phyloP scores from a whole-genome alignment of 2,888 invertebrate species.

The Caenorhabditis sinica region DNA sequence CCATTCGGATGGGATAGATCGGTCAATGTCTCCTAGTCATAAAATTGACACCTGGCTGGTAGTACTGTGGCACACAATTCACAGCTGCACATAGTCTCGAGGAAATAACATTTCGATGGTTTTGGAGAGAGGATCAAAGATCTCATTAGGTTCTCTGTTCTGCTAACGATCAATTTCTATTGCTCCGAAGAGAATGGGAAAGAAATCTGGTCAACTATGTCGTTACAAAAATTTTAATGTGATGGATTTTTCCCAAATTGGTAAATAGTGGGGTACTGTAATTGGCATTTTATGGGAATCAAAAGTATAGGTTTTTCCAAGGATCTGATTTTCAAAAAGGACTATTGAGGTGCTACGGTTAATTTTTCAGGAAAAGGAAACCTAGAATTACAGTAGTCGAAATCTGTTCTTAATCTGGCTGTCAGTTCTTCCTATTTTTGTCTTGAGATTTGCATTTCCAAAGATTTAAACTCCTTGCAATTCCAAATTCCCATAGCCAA shows the following conservation, averaged over 20 bases:
- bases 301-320: not conserved
- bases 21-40: slow-evolving; percentile 4
- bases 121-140: not conserved
- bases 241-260: not conserved
- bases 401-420: too few species aligned
- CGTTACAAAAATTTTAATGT: not conserved
- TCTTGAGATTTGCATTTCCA: not conserved
- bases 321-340: not conserved
- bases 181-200: not conserved
- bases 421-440: too few species aligned
- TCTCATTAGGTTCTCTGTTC: not conserved
- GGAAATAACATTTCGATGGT: not conserved
- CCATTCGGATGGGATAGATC: not conserved
- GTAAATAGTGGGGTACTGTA: too few species aligned
- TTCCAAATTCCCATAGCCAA: slow-evolving; percentile 37
- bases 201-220: not conserved
- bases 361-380: too few species aligned
- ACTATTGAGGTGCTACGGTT: not conserved
- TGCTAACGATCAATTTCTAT: not conserved
- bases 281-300: too few species aligned
- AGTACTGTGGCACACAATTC: not conserved
- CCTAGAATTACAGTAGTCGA: too few species aligned
- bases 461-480: not conserved
- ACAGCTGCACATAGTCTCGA: slow-evolving; percentile 12
- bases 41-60: slow-evolving; percentile 30